phyloP scores from a whole-genome alignment of 2,888 invertebrate genomes.

The Thymelicus acteon region DNA sequence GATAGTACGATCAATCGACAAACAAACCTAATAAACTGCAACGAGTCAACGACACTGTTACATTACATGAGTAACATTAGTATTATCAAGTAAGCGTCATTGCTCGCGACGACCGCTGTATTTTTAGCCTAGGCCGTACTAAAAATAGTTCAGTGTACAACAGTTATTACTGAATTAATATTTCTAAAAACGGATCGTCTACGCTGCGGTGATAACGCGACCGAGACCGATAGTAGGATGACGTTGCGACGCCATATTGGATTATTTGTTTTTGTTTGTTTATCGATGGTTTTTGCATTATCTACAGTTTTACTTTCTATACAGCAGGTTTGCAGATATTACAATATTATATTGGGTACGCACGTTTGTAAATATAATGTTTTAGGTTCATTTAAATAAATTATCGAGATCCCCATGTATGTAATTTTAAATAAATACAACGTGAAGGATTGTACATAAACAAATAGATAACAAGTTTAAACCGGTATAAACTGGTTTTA shows the following conservation, averaged over 20 bases:
- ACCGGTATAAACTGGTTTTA: background rate
- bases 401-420: background rate
- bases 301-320: conserved; percentile 25
- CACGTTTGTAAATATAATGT: background rate
- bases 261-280: conserved; percentile 63
- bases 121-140: conserved; percentile 83
- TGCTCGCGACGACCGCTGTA: conserved; percentile 66
- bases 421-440: background rate
- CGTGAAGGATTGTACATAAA: background rate
- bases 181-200: conserved; percentile 84
- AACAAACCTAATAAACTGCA: conserved; percentile 71
- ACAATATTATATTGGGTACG: background rate
- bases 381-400: background rate
- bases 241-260: conserved; percentile 66
- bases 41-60: conserved; percentile 76
- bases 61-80: conserved; percentile 72
- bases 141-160: conserved; percentile 75
- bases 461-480: background rate
- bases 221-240: conserved; percentile 72
- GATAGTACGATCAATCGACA: conserved; percentile 47
- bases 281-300: conserved; percentile 50
- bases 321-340: conserved; percentile 12
- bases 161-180: conserved; percentile 85
- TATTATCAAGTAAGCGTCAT: conserved; percentile 81
- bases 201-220: conserved; percentile 74